phyloP scores from a whole-genome alignment of 2,113 vertebrate species.

The Indicator maculatus region DNA sequence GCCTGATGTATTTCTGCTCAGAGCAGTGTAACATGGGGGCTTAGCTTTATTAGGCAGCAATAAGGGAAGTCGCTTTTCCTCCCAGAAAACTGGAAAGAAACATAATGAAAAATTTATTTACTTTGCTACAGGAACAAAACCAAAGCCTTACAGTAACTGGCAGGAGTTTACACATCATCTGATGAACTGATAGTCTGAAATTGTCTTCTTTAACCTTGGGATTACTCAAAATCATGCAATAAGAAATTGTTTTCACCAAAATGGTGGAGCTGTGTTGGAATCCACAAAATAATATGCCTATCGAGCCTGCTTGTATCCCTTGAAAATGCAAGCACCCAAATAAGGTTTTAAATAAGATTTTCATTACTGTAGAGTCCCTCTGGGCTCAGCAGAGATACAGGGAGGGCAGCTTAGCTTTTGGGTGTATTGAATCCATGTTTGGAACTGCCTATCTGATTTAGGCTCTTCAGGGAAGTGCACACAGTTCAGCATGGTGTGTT shows the following conservation, averaged over 20 bases:
- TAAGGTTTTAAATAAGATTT: background rate
- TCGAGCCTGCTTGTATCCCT: background rate
- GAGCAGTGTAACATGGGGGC: background rate
- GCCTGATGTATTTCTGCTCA: background rate
- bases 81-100: background rate
- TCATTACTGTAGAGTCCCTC: background rate
- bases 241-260: background rate
- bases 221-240: background rate
- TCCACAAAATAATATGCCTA: background rate
- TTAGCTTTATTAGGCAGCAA: background rate
- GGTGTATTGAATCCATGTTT: background rate
- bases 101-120: background rate
- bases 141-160: background rate
- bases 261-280: background rate
- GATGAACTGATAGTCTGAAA: background rate
- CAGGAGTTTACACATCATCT: background rate
- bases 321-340: background rate
- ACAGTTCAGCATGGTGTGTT: fast-evolving
- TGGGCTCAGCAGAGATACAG: background rate
- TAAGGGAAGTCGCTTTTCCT: background rate
- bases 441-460: background rate
- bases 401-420: background rate
- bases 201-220: background rate
- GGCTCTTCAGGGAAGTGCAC: background rate
- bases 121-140: background rate